These are phyloP conservation scores for Automeris io DNA, from an alignment of 2,888 invertebrate species.

Conservation along the genomic window DNA sequence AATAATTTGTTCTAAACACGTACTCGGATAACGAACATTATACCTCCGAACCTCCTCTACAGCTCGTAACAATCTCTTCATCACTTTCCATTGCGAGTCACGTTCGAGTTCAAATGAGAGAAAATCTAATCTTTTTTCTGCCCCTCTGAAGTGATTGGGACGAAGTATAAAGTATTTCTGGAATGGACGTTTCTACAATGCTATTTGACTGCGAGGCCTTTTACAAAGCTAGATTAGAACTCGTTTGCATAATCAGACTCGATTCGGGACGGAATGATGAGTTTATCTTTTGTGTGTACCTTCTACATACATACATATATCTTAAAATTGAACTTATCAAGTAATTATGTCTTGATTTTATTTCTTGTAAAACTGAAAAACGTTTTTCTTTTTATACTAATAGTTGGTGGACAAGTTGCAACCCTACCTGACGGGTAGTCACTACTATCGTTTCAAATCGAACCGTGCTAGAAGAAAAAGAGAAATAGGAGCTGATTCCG, in stretches of 20 bases:
- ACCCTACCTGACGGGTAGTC: no score
- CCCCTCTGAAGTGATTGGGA: conserved; percentile 48
- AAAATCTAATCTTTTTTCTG: conserved; percentile 63
- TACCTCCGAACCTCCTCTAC: conserved; percentile 37
- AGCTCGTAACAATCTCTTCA: conserved; percentile 45
- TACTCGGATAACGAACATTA: conserved; percentile 53
- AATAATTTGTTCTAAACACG: conserved; percentile 51
- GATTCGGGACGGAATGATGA: conserved; percentile 26
- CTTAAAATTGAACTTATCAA: neutral
- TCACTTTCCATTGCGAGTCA: conserved; percentile 53
- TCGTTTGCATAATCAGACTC: conserved; percentile 56
- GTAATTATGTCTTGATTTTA: no score
- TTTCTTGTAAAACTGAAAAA: no score
- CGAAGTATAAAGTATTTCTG: conserved; percentile 44
- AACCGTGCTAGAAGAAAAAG: no score
- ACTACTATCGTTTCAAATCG: no score
- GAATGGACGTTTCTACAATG: conserved; percentile 40
- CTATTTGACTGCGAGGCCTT: conserved; percentile 43
- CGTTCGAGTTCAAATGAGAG: conserved; percentile 58
- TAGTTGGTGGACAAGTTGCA: no score
- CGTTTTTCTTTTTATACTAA: no score
- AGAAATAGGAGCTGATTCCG: no score
- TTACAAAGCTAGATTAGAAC: conserved; percentile 46
- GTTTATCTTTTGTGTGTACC: conserved; percentile 24
- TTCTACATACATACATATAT: conserved; percentile 14